Evolutionary conservation across 1,140 invertebrate species (phyloP).

Genomic region (Melitaea cinxia): DNA sequence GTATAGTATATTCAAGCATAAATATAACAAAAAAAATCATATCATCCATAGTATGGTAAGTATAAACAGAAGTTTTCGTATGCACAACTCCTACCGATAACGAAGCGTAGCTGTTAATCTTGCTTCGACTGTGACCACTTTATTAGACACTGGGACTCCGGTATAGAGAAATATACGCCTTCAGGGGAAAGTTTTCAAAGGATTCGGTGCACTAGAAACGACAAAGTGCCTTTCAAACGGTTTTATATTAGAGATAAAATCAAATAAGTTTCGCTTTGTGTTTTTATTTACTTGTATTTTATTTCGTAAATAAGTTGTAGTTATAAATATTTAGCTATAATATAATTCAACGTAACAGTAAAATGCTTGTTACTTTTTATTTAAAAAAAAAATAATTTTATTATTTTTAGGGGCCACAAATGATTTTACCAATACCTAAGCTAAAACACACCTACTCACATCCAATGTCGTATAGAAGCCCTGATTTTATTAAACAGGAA

Average conservation of each 20-base stretch:
- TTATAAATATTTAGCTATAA: too few relatives aligned
- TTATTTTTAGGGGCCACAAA: too few relatives aligned
- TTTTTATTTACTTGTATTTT: not conserved
- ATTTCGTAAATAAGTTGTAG: too few relatives aligned
- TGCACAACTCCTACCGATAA: constrained; percentile 53
- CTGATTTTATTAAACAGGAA: too few relatives aligned
- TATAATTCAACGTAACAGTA: too few relatives aligned
- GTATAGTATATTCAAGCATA: too few relatives aligned
- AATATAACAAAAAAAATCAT: not conserved
- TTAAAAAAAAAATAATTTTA: too few relatives aligned
- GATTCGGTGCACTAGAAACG: constrained; percentile 43
- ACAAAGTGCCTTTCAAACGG: not conserved
- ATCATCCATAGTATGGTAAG: not conserved
- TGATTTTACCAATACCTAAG: too few relatives aligned
- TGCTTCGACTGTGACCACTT: constrained; percentile 78
- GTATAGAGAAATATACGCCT: constrained; percentile 76
- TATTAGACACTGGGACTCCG: constrained; percentile 71
- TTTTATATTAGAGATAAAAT: constrained; percentile 5
- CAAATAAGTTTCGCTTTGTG: not conserved
- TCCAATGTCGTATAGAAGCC: too few relatives aligned
- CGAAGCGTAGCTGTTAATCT: constrained; percentile 75
- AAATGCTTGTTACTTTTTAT: too few relatives aligned
- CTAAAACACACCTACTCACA: too few relatives aligned
- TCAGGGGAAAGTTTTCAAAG: constrained; percentile 62
- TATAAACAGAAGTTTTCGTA: constrained; percentile 8